Evolutionary conservation across 2,113 vertebrate species (phyloP).

Genomic region (Tenrec ecaudatus): DNA sequence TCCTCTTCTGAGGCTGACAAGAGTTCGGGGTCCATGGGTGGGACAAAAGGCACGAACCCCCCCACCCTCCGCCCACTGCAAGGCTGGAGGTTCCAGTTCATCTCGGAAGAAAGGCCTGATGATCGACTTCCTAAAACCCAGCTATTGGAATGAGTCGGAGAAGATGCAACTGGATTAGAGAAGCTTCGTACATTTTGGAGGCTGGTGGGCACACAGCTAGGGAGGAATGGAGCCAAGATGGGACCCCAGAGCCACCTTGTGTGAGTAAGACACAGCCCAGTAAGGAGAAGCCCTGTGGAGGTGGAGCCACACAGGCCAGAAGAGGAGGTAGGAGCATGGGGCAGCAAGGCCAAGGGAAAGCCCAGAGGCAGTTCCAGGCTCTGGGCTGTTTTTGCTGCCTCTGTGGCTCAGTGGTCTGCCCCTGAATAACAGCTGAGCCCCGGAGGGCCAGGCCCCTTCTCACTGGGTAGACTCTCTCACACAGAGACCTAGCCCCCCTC

Average conservation of each 20-base stretch:
- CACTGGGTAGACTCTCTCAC: not conserved
- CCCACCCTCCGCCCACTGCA: not conserved
- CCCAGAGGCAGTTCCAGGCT: not conserved
- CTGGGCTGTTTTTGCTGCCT: not conserved
- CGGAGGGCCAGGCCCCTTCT: not conserved
- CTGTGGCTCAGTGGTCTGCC: fast-evolving
- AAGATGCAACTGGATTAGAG: not conserved
- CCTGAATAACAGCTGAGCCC: not conserved
- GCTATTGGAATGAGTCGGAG: not conserved
- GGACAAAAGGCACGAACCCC: too few species aligned
- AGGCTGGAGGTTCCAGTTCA: not conserved
- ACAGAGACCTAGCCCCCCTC: not conserved
- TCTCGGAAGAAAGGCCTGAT: not conserved
- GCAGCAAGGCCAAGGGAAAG: not conserved
- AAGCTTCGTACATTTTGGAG: not conserved
- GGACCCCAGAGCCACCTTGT: not conserved
- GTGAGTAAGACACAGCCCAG: too few species aligned
- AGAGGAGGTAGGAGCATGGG: not conserved
- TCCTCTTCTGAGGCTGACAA: not conserved
- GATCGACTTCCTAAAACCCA: not conserved
- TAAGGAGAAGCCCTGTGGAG: not conserved
- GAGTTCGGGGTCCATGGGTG: not conserved
- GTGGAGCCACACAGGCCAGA: not conserved
- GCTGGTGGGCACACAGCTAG: not conserved
- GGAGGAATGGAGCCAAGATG: not conserved